Evolutionary conservation across 2,797 vertebrate genomes (phyloP).

Genomic region (Megalops cyprinoides): DNA sequence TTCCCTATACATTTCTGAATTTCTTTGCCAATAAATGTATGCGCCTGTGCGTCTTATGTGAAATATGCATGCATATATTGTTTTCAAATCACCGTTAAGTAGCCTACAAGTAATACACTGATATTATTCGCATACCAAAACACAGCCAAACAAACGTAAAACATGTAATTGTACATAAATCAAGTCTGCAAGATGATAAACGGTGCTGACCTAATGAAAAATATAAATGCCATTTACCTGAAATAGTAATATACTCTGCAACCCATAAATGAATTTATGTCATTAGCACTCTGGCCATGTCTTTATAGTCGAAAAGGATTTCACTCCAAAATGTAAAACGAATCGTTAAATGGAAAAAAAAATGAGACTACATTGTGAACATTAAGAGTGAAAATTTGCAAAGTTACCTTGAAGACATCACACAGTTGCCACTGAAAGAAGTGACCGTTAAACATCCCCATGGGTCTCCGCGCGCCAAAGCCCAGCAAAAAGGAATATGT

Average conservation of each 20-base stretch:
- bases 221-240: constrained; percentile 17
- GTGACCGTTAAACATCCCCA: constrained; percentile 93
- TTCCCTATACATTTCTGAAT: neutral
- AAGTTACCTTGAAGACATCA: constrained; percentile 99
- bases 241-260: constrained; percentile 6
- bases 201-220: constrained; percentile 7
- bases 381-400: constrained; percentile 81
- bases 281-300: neutral
- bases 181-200: neutral
- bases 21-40: neutral
- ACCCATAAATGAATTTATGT: constrained; percentile 16
- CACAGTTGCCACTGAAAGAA: constrained; percentile 96
- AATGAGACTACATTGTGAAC: constrained; percentile 67
- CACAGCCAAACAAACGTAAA: neutral
- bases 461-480: constrained; percentile 94
- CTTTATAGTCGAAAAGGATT: constrained; percentile 19
- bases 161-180: neutral
- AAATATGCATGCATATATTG: neutral
- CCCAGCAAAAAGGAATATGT: constrained; percentile 94
- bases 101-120: neutral
- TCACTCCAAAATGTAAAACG: constrained; percentile 17
- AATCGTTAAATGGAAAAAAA: neutral
- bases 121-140: neutral
- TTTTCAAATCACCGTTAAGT: neutral
- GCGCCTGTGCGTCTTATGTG: neutral